Conservation (phyloP, 2,888 invertebrate genomes). For the Hipparchia semele region DNA sequence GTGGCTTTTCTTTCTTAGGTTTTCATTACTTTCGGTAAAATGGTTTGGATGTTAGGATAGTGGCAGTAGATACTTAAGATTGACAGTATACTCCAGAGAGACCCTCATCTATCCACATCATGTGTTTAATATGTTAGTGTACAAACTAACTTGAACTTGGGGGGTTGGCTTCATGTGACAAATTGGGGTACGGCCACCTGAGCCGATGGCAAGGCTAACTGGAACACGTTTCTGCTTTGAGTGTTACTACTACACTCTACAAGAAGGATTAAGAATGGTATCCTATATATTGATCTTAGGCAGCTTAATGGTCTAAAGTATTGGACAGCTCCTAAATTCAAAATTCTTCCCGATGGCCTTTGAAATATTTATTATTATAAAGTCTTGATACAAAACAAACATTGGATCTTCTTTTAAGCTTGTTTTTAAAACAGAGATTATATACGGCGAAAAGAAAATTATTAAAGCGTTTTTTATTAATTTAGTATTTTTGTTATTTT, state of each 20-base stretch:
- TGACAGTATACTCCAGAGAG: not conserved
- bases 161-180: constrained; percentile 26
- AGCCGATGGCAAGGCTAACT: constrained; percentile 8
- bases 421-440: too few relatives aligned
- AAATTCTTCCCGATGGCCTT: too few relatives aligned
- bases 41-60: not conserved
- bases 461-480: too few relatives aligned
- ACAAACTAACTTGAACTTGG: constrained; percentile 27
- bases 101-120: constrained; percentile 29
- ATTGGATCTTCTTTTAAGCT: too few relatives aligned
- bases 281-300: not conserved
- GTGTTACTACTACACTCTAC: not conserved
- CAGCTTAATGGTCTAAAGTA: too few relatives aligned
- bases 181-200: constrained; percentile 26
- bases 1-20: not conserved
- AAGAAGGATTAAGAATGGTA: not conserved
- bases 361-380: too few relatives aligned
- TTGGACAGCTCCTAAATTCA: too few relatives aligned
- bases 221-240: constrained; percentile 8
- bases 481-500: too few relatives aligned
- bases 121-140: constrained; percentile 33
- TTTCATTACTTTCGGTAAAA: not conserved
- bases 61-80: not conserved
- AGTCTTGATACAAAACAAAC: too few relatives aligned
- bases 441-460: too few relatives aligned